A percentile compares a stretch with the other conserved stretches of the same genome.
These are phyloP conservation scores for Tortricodes alternella DNA, from an alignment of 2,888 invertebrate species.

Conservation along the genomic window DNA sequence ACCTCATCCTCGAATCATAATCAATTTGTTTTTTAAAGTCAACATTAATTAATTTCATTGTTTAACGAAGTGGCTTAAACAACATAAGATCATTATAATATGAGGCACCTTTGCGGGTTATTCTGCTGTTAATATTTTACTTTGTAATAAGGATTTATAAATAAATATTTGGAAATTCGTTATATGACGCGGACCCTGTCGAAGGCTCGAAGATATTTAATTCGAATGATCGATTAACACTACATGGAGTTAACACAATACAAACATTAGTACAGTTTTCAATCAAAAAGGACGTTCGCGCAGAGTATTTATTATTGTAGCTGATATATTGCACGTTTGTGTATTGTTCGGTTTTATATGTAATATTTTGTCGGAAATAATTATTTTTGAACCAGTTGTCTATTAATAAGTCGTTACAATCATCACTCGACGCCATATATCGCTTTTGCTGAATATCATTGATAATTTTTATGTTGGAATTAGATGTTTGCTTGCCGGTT, in stretches of 20 bases:
- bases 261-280: conserved; percentile 21
- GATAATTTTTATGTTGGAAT: conserved; percentile 30
- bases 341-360: background rate
- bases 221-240: conserved; percentile 63
- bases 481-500: conserved; percentile 61
- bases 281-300: background rate
- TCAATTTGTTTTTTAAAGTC: conserved; percentile 16
- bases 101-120: conserved; percentile 36
- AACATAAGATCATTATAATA: conserved; percentile 20
- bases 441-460: conserved; percentile 7
- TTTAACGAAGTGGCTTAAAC: conserved; percentile 14
- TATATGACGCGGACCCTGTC: conserved; percentile 58
- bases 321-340: background rate
- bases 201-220: conserved; percentile 64
- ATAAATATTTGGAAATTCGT: conserved; percentile 56
- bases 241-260: conserved; percentile 61
- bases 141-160: conserved; percentile 71
- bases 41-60: conserved; percentile 14
- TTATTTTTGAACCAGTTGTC: background rate
- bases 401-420: conserved; percentile 1
- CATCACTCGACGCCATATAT: conserved; percentile 13
- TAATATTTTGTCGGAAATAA: background rate
- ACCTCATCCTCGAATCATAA: conserved; percentile 22
- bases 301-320: background rate
- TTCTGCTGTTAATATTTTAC: conserved; percentile 42